These are phyloP conservation scores for Anaspis maculata DNA, from an alignment of 2,888 invertebrate species.

Conservation along the genomic window DNA sequence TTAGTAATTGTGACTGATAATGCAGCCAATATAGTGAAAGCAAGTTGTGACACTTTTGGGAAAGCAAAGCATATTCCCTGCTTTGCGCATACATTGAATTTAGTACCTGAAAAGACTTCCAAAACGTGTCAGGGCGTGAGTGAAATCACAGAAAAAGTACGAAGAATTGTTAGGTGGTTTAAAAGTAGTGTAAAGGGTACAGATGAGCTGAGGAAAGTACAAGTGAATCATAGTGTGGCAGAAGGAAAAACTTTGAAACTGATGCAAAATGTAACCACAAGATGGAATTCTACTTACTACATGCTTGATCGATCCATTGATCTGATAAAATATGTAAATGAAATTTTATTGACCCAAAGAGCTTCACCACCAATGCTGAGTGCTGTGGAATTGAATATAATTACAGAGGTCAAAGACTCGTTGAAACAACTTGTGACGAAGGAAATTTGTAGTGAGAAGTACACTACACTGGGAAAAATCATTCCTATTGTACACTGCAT, in stretches of 20 bases:
- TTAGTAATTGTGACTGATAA: conserved; percentile 16
- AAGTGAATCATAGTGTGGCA: no score
- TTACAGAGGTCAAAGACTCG: neutral
- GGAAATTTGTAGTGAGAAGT: conserved; percentile 1
- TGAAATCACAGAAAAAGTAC: conserved; percentile 10
- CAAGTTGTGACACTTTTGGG: conserved; percentile 12
- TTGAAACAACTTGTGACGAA: no score
- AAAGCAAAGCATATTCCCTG: conserved; percentile 16
- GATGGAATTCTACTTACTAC: conserved; percentile 26
- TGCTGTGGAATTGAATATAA: conserved; percentile 1
- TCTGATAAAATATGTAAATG: neutral
- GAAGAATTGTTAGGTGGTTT: conserved; percentile 20
- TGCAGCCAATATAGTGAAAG: conserved; percentile 18
- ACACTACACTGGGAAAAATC: conserved; percentile 2
- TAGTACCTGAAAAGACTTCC: conserved; percentile 5
- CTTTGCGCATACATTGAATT: conserved; percentile 15
- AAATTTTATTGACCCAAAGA: neutral
- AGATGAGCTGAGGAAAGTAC: conserved; percentile 20
- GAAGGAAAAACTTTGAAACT: conserved; percentile 17
- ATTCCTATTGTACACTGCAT: conserved; percentile 7
- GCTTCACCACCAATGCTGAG: conserved; percentile 1
- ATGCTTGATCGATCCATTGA: conserved; percentile 22
- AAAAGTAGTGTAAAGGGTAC: conserved; percentile 21
- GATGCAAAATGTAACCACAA: conserved; percentile 22
- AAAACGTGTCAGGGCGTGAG: conserved; percentile 2